phyloP scores from a whole-genome alignment of 2,113 vertebrate species.

The Pipra filicauda region DNA sequence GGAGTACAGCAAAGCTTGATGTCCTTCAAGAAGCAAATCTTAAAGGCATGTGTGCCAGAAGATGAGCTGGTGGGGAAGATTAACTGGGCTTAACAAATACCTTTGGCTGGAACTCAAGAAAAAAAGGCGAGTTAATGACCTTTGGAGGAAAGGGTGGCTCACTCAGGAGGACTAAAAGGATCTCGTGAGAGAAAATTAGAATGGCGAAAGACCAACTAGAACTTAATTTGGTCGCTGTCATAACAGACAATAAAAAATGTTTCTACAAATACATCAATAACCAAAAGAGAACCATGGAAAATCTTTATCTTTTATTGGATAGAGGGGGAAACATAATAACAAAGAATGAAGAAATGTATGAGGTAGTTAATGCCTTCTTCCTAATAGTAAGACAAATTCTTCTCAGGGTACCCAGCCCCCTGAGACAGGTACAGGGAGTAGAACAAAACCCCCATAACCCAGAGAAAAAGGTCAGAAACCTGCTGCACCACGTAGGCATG shows the following conservation, averaged over 20 bases:
- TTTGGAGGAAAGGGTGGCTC: neutral
- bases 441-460: neutral
- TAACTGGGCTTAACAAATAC: neutral
- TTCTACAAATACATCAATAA: neutral
- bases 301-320: neutral
- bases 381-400: neutral
- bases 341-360: neutral
- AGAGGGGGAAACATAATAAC: neutral
- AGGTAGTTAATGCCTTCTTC: neutral
- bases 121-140: neutral
- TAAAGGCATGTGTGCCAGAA: rapidly evolving
- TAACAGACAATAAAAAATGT: neutral
- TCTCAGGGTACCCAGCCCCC: neutral
- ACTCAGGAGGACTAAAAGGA: neutral
- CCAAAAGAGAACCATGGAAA: neutral
- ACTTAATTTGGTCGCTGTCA: neutral
- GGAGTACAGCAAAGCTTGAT: neutral
- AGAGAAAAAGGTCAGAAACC: neutral
- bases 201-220: neutral
- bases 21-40: neutral
- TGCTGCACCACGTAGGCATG: neutral
- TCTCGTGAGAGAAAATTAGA: neutral
- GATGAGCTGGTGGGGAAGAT: rapidly evolving
- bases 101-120: neutral
- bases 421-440: neutral